Base-by-base conservation (phyloP, 2,113 vertebrate species). In the Anolis carolinensis region DNA sequence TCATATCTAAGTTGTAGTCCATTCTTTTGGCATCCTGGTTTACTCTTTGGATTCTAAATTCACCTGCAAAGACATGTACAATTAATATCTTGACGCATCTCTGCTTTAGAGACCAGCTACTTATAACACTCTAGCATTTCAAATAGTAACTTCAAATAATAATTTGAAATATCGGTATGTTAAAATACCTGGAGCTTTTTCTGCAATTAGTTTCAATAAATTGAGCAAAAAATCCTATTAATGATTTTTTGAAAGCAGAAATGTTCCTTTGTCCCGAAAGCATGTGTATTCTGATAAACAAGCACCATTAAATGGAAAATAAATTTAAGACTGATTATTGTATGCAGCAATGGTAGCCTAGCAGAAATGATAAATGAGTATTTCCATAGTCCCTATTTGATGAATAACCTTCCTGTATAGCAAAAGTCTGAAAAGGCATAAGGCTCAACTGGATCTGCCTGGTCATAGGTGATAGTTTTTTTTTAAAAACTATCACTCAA, bases 1-100 rank as follows among this genome's bases (percentile, higher is more conserved):
- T 99, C 39, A 97, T 96, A 59, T 99, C 97, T 36, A 97, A 95
- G 39, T 96, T 97, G 83, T 99, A 99, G 86, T 98, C 96, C 0
- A 94, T 92, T 50, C 72, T 48, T 79, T 95, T 78, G 85, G 96
- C 96, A 32, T 96, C 93, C 50, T 96, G 95, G 76, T 94, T 93
- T 25, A 94, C 91, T 21, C 92, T 93, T 44, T 96, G 96, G 6
- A 2, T 79, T 71, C 87, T 86, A 44, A 77, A 81, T 74, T 95
- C 91, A 20, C 84, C 94, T 95, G 85, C 16, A 89, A 92, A 75
- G 86, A 87, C 0, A 27, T 88, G 81, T 77, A 36, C 55, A 81
- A 36, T n/a, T 2, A 34, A 74, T 48, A 62, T n/a, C 20, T 52
- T 44, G 23, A 30, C 36, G 5, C 4, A 32, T 59, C 10, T 7